phyloP scores from a whole-genome alignment of 2,888 invertebrate species.

The Cybosia mesomella region DNA sequence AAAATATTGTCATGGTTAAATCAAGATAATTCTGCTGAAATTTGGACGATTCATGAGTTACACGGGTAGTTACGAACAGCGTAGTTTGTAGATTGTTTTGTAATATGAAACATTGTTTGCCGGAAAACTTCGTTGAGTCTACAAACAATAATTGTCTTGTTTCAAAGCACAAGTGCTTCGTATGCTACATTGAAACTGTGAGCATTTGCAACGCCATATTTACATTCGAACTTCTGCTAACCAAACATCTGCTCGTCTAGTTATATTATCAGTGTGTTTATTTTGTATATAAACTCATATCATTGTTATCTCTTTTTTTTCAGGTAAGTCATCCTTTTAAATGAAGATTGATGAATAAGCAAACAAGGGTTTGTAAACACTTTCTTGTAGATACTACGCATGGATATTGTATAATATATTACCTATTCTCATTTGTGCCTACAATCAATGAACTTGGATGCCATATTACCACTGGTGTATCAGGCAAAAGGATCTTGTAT shows the following conservation, averaged over 20 bases:
- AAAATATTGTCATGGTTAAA: constrained; percentile 15
- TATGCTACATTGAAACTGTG: constrained; percentile 33
- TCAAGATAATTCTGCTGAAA: constrained; percentile 34
- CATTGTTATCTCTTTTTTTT: constrained; percentile 51
- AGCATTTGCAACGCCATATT: constrained; percentile 31
- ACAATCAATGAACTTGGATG: background rate
- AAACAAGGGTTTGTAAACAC: constrained; percentile 17
- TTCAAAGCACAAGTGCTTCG: constrained; percentile 57
- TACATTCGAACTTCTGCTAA: constrained; percentile 27
- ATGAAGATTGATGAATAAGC: constrained; percentile 38
- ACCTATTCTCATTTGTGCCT: background rate
- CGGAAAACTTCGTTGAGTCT: constrained; percentile 66
- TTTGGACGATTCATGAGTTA: constrained; percentile 31
- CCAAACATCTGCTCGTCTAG: constrained; percentile 22
- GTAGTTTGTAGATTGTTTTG: constrained; percentile 65
- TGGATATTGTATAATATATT: background rate
- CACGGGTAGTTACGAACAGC: constrained; percentile 31
- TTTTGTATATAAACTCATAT: constrained; percentile 21
- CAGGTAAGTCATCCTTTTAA: constrained; percentile 62
- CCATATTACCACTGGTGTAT: background rate
- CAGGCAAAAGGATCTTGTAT: background rate
- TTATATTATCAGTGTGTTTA: constrained; percentile 30
- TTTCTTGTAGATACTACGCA: background rate
- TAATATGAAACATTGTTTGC: constrained; percentile 71
- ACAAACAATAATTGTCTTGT: constrained; percentile 64